A percentile compares a stretch with the other conserved stretches of the same genome.
Conservation (phyloP, 2,797 vertebrate species). For the Clarias laeviceps region DNA sequence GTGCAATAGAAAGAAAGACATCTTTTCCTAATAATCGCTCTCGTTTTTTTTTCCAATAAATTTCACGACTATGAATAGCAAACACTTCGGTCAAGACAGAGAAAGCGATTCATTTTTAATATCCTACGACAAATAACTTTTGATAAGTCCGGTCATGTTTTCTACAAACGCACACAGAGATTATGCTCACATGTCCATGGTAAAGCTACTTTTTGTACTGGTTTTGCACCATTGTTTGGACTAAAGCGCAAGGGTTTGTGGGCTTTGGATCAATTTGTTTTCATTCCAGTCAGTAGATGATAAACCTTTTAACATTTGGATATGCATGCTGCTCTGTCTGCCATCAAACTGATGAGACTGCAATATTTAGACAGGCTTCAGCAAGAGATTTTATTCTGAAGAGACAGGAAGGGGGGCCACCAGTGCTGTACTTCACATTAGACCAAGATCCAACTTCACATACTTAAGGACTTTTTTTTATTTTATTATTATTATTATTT, state of each 20-base stretch:
- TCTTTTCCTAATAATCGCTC: conserved; percentile 13
- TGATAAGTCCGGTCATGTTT: conserved; percentile 5
- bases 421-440: conserved; percentile 2
- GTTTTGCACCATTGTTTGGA: conserved; percentile 7
- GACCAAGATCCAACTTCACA: neutral
- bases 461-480: neutral
- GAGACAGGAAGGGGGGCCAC: conserved; percentile 12
- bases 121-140: neutral
- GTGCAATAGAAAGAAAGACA: conserved; percentile 5
- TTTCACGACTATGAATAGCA: conserved; percentile 32
- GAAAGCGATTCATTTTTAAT: neutral
- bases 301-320: neutral
- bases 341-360: neutral
- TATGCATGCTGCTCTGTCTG: conserved; percentile 2
- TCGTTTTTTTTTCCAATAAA: neutral
- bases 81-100: neutral
- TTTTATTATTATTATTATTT: neutral
- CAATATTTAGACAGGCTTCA: neutral
- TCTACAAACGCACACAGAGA: conserved; percentile 5
- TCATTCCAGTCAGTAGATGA: neutral
- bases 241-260: neutral
- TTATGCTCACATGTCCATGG: conserved; percentile 18
- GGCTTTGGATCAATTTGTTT: neutral
- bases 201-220: conserved; percentile 15
- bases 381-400: neutral